Base-by-base conservation (phyloP, 2,888 invertebrate species). In the Pachliopta kotzebuea region DNA sequence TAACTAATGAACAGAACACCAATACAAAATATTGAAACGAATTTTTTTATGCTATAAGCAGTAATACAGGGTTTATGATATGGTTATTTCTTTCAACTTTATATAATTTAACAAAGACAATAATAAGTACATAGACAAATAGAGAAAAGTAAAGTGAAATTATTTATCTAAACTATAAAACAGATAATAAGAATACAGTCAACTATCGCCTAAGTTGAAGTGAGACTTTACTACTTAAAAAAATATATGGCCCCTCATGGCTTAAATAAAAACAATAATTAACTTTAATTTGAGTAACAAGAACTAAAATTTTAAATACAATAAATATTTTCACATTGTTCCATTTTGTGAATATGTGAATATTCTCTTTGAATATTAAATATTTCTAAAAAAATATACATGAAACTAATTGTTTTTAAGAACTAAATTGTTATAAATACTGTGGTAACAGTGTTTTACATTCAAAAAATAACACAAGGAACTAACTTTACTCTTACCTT, bases 161-260 rank as follows among this genome's bases (percentile, higher is more conserved):
- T n/a, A n/a, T 6, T 45, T 45, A 6, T 45, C 7, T 4, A 45
- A 18, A n/a, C 7, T 6, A n/a, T 45, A 45, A 45, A n/a, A 45
- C 7, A n/a, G 45, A 45, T n/a, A 45, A 45, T n/a, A 45, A 45
- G 18, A 45, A 45, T 7, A 45, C 45, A 45, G 18, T 45, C 37
- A 37, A 37, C 45, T 45, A 6, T n/a, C 4, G 6, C 45, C 45
- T 45, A 45, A n/a, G n/a, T 45, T n/a, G n/a, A 4, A 45, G n/a
- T n/a, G 18, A 45, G n/a, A n/a, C 45, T n/a, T n/a, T 45, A 45
- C 45, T 18, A 45, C 6, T 7, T 45, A 23, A 21, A 59, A n/a
- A 37, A 21, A 37, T 21, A 56, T 37, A 56, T 37, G 31, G 23
- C 37, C 56, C 31, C 37, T 37, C 31, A 56, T 56, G 56, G 56